A percentile compares a stretch with the other conserved stretches of the same genome.
These are phyloP conservation scores for Diorhabda carinulata DNA, from an alignment of 1,140 invertebrate species.

Conservation along the genomic window DNA sequence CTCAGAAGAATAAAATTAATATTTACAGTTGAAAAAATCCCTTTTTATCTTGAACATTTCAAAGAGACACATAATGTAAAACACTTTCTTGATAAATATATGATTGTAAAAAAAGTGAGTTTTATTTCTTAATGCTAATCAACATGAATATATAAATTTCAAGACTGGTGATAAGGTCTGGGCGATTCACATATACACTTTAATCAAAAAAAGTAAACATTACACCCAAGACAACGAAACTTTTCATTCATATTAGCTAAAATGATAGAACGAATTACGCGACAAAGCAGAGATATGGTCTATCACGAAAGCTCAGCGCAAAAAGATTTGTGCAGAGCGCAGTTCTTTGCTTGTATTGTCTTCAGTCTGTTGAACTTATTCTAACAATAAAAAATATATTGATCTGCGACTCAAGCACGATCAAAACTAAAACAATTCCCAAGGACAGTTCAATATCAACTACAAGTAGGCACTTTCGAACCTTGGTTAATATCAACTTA, in stretches of 20 bases:
- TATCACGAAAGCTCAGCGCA: slow-evolving; percentile 45
- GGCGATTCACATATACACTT: not conserved
- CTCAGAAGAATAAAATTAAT: no score
- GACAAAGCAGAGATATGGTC: slow-evolving; percentile 46
- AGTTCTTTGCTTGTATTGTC: slow-evolving; percentile 47
- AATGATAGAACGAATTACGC: slow-evolving; percentile 28
- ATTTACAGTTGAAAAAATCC: no score
- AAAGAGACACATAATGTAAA: no score
- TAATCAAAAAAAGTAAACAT: not conserved
- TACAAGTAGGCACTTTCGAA: slow-evolving; percentile 49
- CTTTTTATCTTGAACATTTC: no score
- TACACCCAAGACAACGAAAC: not conserved
- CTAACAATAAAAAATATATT: slow-evolving; percentile 49
- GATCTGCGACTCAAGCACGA: slow-evolving; percentile 45
- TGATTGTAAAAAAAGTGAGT: no score
- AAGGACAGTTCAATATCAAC: slow-evolving; percentile 45
- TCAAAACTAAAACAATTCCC: slow-evolving; percentile 45
- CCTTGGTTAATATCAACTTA: slow-evolving; percentile 53
- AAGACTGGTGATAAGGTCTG: not conserved
- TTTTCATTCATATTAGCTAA: slow-evolving; percentile 4
- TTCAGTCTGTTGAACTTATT: slow-evolving; percentile 48
- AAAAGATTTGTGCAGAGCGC: slow-evolving; percentile 39
- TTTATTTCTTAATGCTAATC: no score
- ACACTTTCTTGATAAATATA: no score
- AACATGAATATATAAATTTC: no score